phyloP scores from a whole-genome alignment of 2,797 vertebrate species.

The Sebastes hubbsi region DNA sequence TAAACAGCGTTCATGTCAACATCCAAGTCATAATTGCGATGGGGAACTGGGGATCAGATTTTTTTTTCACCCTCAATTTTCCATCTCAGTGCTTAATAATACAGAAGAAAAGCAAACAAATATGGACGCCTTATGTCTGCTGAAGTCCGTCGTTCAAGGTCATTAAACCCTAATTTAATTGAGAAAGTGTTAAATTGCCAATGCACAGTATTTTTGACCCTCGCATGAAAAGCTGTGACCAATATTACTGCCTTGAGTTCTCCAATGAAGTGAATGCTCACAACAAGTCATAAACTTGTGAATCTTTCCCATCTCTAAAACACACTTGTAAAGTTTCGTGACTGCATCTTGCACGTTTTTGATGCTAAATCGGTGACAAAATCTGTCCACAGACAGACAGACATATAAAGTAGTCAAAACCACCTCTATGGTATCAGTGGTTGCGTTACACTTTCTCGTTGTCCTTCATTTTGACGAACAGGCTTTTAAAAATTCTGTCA shows the following conservation, averaged over 20 bases:
- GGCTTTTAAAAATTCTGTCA: too few species aligned
- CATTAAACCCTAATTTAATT: not conserved
- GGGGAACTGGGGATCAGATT: not conserved
- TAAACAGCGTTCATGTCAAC: not conserved
- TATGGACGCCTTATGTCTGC: not conserved
- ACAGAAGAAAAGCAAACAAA: not conserved
- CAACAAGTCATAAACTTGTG: not conserved
- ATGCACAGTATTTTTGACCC: not conserved
- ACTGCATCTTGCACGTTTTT: too few species aligned
- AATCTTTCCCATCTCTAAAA: not conserved
- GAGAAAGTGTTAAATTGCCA: not conserved
- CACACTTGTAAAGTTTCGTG: too few species aligned
- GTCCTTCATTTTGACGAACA: too few species aligned
- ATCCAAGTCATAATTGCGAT: not conserved
- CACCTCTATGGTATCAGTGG: too few species aligned
- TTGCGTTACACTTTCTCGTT: too few species aligned
- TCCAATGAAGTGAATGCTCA: not conserved
- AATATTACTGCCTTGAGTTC: not conserved
- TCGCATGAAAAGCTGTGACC: too few species aligned
- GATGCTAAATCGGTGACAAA: too few species aligned
- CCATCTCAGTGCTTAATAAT: not conserved
- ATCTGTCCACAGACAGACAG: too few species aligned
- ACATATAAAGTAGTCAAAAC: too few species aligned
- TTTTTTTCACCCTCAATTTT: not conserved
- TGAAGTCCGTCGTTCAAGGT: not conserved